phyloP scores from a whole-genome alignment of 2,888 invertebrate species.

The Eristalinus aeneus region DNA sequence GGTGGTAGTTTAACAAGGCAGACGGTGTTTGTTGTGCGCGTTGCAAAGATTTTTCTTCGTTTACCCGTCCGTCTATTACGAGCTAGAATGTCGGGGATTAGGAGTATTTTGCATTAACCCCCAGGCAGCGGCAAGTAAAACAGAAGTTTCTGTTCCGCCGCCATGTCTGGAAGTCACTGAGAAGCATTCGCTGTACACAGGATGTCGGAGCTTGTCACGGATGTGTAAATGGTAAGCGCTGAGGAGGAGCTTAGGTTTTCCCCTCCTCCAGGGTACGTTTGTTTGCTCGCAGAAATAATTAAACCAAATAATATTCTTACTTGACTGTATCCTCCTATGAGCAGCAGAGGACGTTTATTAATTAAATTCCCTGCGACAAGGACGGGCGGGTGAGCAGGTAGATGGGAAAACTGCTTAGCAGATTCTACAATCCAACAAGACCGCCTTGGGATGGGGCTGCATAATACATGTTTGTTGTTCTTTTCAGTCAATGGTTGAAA shows the following conservation, averaged over 20 bases:
- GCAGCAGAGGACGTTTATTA: constrained; percentile 39
- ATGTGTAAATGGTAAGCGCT: constrained; percentile 36
- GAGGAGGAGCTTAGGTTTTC: not conserved
- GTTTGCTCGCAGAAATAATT: constrained; percentile 52
- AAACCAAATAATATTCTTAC: constrained; percentile 42
- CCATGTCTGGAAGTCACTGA: constrained; percentile 11
- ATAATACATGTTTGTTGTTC: not conserved
- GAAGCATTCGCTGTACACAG: not conserved
- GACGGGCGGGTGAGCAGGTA: not conserved
- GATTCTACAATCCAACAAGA: not conserved
- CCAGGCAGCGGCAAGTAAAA: constrained; percentile 20
- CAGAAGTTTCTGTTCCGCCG: not conserved
- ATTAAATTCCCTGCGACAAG: constrained; percentile 43
- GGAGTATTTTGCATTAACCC: constrained; percentile 42
- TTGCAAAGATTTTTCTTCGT: not conserved
- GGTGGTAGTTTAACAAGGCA: constrained; percentile 3
- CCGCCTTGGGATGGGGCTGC: not conserved
- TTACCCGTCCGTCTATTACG: not conserved
- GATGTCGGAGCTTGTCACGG: constrained; percentile 38
- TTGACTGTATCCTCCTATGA: constrained; percentile 29
- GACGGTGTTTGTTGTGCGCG: constrained; percentile 24
- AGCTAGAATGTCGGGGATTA: constrained; percentile 32
- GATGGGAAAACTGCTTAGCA: not conserved
- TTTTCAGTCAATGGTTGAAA: not conserved
- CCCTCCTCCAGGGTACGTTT: constrained; percentile 12